These are phyloP conservation scores for Agapornis roseicollis DNA, from an alignment of 2,113 vertebrate genomes.

Conservation along the genomic window DNA sequence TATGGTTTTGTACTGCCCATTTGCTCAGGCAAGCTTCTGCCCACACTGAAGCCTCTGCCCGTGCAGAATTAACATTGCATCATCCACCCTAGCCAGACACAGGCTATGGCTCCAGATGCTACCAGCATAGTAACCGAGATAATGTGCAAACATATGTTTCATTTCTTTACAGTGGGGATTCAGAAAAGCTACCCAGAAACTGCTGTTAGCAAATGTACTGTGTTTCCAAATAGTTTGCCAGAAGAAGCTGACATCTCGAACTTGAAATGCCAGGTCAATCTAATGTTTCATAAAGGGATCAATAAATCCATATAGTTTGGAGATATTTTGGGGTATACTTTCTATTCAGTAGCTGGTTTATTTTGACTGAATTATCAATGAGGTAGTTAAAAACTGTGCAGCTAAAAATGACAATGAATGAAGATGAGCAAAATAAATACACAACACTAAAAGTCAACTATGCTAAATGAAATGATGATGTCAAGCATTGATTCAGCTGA, in stretches of 20 bases:
- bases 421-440: not conserved
- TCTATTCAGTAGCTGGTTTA: not conserved
- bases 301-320: not conserved
- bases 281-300: not conserved
- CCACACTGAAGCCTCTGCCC: not conserved
- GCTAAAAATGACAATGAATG: not conserved
- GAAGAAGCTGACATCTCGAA: not conserved
- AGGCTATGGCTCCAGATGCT: not conserved
- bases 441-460: not conserved
- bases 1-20: not conserved
- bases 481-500: not conserved
- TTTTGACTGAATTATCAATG: not conserved
- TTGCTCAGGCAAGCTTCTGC: not conserved
- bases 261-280: conserved; percentile 1
- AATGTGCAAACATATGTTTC: not conserved
- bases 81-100: rapidly evolving
- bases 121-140: not conserved
- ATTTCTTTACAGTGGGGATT: not conserved
- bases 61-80: not conserved
- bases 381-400: not conserved
- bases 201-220: not conserved
- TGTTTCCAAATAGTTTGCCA: not conserved
- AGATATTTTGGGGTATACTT: not conserved
- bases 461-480: not conserved
- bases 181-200: not conserved